Evolutionary conservation across 2,888 invertebrate species (phyloP).

Genomic region (Apamea sordens): DNA sequence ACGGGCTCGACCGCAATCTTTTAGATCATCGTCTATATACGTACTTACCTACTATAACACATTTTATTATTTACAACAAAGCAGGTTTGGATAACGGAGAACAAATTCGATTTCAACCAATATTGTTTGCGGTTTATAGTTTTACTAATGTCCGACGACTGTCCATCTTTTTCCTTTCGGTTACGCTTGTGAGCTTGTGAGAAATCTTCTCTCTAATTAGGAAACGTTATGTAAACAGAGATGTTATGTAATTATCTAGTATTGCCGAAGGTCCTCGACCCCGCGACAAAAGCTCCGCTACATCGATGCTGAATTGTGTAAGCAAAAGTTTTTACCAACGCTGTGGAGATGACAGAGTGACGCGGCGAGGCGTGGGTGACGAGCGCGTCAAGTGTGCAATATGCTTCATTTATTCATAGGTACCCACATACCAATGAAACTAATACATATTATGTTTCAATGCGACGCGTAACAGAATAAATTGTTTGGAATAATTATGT

Average conservation of each 20-base stretch:
- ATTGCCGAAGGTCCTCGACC: conserved; percentile 60
- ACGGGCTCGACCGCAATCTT: conserved; percentile 81
- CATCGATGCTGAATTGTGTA: conserved; percentile 63
- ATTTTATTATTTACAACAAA: conserved; percentile 66
- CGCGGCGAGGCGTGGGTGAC: conserved; percentile 62
- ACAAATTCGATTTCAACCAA: conserved; percentile 63
- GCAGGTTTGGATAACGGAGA: conserved; percentile 64
- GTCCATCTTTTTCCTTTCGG: conserved; percentile 44
- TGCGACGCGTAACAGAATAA: conserved; percentile 59
- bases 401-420: conserved; percentile 61
- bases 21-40: conserved; percentile 81
- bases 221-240: conserved; percentile 64
- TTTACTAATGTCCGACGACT: conserved; percentile 32
- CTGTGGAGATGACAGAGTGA: conserved; percentile 59
- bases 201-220: conserved; percentile 67
- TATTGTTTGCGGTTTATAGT: conserved; percentile 49
- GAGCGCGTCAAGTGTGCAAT: conserved; percentile 63
- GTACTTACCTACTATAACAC: conserved; percentile 65
- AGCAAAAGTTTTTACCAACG: conserved; percentile 63
- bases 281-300: conserved; percentile 61
- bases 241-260: conserved; percentile 63
- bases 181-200: conserved; percentile 53
- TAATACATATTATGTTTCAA: conserved; percentile 65
- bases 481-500: conserved; percentile 63
- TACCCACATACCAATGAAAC: conserved; percentile 56